Conservation (phyloP, 2,113 vertebrate species). For the Turnix velox region DNA sequence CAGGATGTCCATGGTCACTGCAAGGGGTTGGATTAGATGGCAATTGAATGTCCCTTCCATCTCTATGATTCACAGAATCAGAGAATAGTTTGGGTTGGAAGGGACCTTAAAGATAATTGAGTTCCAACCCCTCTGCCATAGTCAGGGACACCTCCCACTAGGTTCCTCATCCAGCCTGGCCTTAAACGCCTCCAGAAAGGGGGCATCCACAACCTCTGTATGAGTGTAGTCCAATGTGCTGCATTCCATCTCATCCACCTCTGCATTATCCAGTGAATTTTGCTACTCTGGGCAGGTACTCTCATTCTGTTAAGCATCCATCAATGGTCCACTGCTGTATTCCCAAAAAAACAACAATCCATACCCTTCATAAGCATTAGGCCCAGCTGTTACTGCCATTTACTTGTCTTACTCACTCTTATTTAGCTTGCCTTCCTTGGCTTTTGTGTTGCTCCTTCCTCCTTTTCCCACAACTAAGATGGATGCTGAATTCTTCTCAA, state of each 20-base stretch:
- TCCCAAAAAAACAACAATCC: neutral
- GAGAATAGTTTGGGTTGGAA: too few relatives aligned
- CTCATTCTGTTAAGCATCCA: neutral
- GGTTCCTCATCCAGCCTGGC: too few relatives aligned
- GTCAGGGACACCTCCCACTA: too few relatives aligned
- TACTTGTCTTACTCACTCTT: neutral
- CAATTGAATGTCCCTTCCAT: too few relatives aligned
- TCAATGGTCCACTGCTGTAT: fast-evolving
- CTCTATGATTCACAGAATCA: too few relatives aligned
- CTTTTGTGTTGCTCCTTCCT: neutral
- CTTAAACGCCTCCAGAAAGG: too few relatives aligned
- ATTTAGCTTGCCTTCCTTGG: neutral
- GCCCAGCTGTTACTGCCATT: neutral
- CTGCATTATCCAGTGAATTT: neutral
- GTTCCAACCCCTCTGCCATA: too few relatives aligned
- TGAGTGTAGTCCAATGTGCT: fast-evolving
- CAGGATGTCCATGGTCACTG: too few relatives aligned
- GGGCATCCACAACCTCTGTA: too few relatives aligned
- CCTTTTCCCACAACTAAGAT: neutral
- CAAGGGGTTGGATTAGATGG: too few relatives aligned
- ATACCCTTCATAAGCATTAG: neutral
- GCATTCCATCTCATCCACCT: fast-evolving
- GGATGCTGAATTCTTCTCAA: slow-evolving; percentile 37
- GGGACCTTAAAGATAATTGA: too few relatives aligned
- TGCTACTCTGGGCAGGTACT: neutral